phyloP scores from a whole-genome alignment of 2,797 vertebrate species.

The Notolepis coatsorum region DNA sequence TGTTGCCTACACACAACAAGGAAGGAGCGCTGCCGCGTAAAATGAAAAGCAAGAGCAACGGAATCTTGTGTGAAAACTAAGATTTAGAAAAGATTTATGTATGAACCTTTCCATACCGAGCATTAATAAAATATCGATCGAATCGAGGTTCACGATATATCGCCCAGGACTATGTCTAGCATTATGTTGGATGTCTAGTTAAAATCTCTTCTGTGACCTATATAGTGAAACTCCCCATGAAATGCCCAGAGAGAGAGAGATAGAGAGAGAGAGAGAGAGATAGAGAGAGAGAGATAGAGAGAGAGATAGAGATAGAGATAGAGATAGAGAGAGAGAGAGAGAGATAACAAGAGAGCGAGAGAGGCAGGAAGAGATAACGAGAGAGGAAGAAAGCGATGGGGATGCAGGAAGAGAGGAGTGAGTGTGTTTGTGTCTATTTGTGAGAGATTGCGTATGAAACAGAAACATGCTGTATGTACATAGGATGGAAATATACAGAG shows the following conservation, averaged over 20 bases:
- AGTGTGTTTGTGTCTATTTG: no score
- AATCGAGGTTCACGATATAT: no score
- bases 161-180: slow-evolving; percentile 28
- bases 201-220: slow-evolving; percentile 78
- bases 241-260: slow-evolving; percentile 48
- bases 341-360: slow-evolving; percentile 2
- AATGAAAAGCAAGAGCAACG: no score
- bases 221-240: slow-evolving; percentile 62
- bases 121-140: no score
- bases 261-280: slow-evolving; percentile 14
- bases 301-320: background rate
- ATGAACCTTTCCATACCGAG: no score
- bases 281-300: background rate
- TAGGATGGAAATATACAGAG: background rate
- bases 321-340: background rate
- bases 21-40: no score
- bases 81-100: no score
- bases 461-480: no score
- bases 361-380: slow-evolving; percentile 30
- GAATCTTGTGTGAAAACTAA: no score
- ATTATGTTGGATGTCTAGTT: slow-evolving; percentile 56
- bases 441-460: slow-evolving; percentile 14
- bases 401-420: background rate
- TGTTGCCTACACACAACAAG: no score
- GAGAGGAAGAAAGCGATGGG: slow-evolving; percentile 42